Base-by-base conservation (phyloP, 2,797 vertebrate species). In the Melopsittacus undulatus region DNA sequence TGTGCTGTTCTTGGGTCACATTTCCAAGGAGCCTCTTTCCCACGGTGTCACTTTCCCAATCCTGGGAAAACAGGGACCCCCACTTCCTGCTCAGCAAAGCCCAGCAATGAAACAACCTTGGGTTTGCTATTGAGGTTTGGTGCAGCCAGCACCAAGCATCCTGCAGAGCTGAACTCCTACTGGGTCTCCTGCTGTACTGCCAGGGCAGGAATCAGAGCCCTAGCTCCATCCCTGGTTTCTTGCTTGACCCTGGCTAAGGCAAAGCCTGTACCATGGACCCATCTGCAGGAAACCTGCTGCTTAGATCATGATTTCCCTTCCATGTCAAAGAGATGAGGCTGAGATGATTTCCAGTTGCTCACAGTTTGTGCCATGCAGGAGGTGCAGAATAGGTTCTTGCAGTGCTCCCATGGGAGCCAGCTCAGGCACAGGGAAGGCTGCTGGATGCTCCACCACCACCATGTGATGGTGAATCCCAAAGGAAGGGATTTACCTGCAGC, bases 181-280 rank as follows among this genome's bases (percentile, higher is more conserved):
- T 0, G 1, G 13, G 4, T 49, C 14, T 81, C 34, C 61, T 36
- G 66, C 51, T 24, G 12, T 2, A 5, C 11, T 24, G 12, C 6
- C n/a, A 3, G 10, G 5, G 57, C 57, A 38, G 64, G 27, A 72
- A 57, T 1, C 0, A 0, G 70, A 72, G 54, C 49, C 19, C 7
- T 1, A 23, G 30, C 63, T 62, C 78, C 67, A 24, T 7, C 67
- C 46, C 59, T 30, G 36, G 13, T 36, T 61, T 75, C 64, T 68
- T 0, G 0, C 32, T 40, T 12, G 8, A 9, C 38, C 29, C 62
- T 30, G 24, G 10, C 29, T 34, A 4, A 32, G 51, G 49, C 30
- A 67, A 45, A 62, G 42, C 56, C 21, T 17, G 2, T 6, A 2
- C 5, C 0, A 0, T 11, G 18, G 42, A 34, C 15, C 15, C 46